Percentiles rank a stretch among this genome's conserved stretches.
These are phyloP conservation scores for Drosophila macrospina DNA, from an alignment of 2,888 invertebrate genomes.

Conservation along the genomic window DNA sequence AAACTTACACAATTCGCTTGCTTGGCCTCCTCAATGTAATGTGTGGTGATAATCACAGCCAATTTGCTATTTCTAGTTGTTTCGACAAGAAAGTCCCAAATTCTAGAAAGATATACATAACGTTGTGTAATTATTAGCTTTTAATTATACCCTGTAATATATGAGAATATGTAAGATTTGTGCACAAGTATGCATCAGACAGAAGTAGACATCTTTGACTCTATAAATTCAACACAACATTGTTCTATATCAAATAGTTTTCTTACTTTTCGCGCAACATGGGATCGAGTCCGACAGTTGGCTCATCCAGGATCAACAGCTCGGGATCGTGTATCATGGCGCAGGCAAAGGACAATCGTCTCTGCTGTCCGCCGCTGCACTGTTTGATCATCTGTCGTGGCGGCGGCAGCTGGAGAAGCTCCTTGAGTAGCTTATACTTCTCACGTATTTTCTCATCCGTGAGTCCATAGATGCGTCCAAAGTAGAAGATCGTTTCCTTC, in stretches of 20 bases:
- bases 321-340: conserved; percentile 95
- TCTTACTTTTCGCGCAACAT: conserved; percentile 91
- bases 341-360: conserved; percentile 94
- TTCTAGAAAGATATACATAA: conserved; percentile 86
- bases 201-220: too few species aligned
- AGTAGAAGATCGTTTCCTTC: conserved; percentile 93
- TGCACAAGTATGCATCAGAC: too few species aligned
- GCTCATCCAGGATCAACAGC: conserved; percentile 95
- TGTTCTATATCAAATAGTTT: not conserved
- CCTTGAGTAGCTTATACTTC: conserved; percentile 89
- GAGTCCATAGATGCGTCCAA: conserved; percentile 94
- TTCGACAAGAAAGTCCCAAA: conserved; percentile 94
- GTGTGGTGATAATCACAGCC: conserved; percentile 96
- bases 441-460: conserved; percentile 88
- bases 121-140: not conserved
- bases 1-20: conserved; percentile 90
- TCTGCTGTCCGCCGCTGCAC: conserved; percentile 95
- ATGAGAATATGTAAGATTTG: too few species aligned
- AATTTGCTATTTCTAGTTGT: conserved; percentile 89
- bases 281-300: conserved; percentile 97
- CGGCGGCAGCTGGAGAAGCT: conserved; percentile 91
- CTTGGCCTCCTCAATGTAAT: conserved; percentile 96
- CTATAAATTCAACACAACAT: too few species aligned
- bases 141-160: too few species aligned
- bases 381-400: conserved; percentile 88